Evolutionary conservation across 2,113 vertebrate species (phyloP).

Genomic region (Apaloderma vittatum): DNA sequence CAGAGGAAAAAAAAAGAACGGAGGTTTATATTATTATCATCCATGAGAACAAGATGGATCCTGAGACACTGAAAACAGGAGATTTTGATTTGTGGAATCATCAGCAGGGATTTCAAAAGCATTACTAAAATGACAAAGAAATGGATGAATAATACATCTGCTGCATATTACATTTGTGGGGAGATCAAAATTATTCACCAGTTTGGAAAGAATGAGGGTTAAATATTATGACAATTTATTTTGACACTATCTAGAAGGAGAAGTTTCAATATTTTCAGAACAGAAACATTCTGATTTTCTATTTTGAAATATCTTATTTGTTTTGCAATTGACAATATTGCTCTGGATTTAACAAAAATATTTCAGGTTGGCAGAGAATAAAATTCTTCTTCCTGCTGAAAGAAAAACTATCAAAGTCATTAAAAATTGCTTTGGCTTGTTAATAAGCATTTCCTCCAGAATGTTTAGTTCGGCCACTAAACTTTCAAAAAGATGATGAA

Average conservation of each 20-base stretch:
- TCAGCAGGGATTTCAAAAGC: background rate
- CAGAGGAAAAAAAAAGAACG: background rate
- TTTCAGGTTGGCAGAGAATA: conserved; percentile 24
- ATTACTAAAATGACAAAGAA: background rate
- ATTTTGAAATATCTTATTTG: conserved; percentile 17
- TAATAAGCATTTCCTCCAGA: background rate
- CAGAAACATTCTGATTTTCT: background rate
- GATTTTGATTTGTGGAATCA: background rate
- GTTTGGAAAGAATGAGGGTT: background rate
- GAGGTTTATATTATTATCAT: background rate
- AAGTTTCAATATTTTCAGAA: conserved; percentile 33
- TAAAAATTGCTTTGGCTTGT: background rate
- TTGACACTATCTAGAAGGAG: conserved; percentile 3
- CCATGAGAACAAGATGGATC: background rate
- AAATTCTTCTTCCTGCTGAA: background rate
- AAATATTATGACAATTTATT: conserved; percentile 53
- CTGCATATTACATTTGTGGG: background rate
- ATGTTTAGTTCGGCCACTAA: background rate
- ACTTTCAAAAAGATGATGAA: background rate
- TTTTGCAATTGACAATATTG: conserved; percentile 5
- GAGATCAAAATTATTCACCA: conserved; percentile 18
- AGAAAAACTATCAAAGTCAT: background rate
- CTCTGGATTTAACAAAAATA: conserved; percentile 4
- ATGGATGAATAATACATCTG: background rate
- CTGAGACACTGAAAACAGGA: background rate